Evolutionary conservation across 2,888 invertebrate species (phyloP), one percentile per base, ranked within the genome.

Genomic region (Incurvaria masculella): DNA sequence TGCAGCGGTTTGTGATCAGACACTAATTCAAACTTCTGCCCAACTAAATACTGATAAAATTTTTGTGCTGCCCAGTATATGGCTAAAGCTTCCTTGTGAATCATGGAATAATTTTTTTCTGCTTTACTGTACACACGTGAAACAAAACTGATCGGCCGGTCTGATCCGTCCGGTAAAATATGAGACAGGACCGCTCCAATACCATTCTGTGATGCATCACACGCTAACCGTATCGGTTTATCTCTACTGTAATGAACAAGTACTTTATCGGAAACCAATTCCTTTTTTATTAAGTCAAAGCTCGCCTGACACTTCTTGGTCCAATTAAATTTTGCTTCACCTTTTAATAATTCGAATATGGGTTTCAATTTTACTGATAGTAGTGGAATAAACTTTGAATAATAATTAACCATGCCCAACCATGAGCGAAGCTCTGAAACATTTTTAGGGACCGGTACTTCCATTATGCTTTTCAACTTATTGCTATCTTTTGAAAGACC

Each of bases 31-130:
- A 66, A 66, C 23, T 55, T 47, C 5, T 55, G 55, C 4, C 63
- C 64, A 38, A 55, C 49, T 45, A 66, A 53, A 59, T 64, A 67
- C 47, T 65, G 61, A 52, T 62, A 58, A 52, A 63, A 65, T 40
- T 58, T 60, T 23, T 54, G 56, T 4, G 61, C 55, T 1, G 56
- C 60, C 57, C 59, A 65, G 50, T 57, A 60, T 49, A 65, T 64
- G 4, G 62, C 60, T 41, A 65, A 53, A 1, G 61, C 61, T 51
- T 65, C 64, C 27, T 55, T 53, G 47, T 65, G 59, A 14, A 65
- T 56, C 2, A 59, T 58, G 2, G 60, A 58, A 52, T 65, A 63
- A 42, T 59, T 62, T 46, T 59, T 56, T 52, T 66, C 64, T 8
- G 61, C 56, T 39, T 50, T 51, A 1, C 56, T 55, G 21, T 64